Conservation (phyloP, 2,797 vertebrate species). For the Delichon dasypus region DNA sequence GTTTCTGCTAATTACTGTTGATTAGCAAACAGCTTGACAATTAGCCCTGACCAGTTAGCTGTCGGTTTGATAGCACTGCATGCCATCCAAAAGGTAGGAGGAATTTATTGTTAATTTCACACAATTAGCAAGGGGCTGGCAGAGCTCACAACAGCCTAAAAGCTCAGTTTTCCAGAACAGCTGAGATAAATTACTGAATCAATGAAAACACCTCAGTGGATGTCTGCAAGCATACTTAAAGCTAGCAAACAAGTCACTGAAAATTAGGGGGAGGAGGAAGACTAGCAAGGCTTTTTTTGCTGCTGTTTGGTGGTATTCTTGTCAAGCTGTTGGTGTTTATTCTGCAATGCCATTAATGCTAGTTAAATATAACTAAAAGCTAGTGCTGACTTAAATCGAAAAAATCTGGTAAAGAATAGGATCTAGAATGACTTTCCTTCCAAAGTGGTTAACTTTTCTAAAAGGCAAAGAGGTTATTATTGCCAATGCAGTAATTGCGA, state of each 20-base stretch:
- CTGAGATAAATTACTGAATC: conserved; percentile 30
- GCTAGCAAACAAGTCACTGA: not conserved
- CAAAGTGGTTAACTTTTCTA: conserved; percentile 62
- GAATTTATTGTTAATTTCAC: not conserved
- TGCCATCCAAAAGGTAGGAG: not conserved
- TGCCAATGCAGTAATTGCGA: conserved; percentile 73
- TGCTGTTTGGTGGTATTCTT: not conserved
- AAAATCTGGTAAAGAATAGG: not conserved
- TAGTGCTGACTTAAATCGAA: not conserved
- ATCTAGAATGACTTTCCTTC: conserved; percentile 47
- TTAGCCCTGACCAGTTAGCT: not conserved
- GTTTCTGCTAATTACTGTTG: not conserved
- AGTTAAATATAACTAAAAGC: not conserved
- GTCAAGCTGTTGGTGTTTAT: not conserved
- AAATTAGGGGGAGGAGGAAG: not conserved
- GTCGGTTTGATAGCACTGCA: not conserved
- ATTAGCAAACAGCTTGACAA: conserved; percentile 23
- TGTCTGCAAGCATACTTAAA: conserved; percentile 24
- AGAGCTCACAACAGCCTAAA: not conserved
- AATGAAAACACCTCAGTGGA: conserved; percentile 5
- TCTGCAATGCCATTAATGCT: not conserved
- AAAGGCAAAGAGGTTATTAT: conserved; percentile 69
- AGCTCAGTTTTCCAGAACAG: not conserved
- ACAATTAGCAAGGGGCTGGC: conserved; percentile 18
- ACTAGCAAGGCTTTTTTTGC: accelerated